Evolutionary conservation across 2,113 vertebrate species (phyloP).

Genomic region (Herpetotheres cachinnans): DNA sequence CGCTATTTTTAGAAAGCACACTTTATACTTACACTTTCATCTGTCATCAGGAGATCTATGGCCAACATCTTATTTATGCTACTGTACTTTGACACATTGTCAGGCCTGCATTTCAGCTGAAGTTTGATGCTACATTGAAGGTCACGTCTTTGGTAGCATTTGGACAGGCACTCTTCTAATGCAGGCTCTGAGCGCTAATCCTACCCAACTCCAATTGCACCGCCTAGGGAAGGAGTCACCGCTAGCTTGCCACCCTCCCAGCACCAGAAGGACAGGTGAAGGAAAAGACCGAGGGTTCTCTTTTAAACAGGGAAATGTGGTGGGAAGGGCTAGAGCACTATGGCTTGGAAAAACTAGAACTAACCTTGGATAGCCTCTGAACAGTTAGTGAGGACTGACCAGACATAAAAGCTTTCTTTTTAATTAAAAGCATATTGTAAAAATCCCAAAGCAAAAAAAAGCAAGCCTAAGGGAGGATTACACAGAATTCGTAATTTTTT

Average conservation of each 20-base stretch:
- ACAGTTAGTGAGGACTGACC: not conserved
- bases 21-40: conserved; percentile 34
- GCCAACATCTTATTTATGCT: conserved; percentile 48
- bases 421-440: not conserved
- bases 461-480: not conserved
- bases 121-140: conserved; percentile 19
- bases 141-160: not conserved
- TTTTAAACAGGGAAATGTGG: not conserved
- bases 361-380: not conserved
- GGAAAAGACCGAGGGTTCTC: not conserved
- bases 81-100: conserved; percentile 39
- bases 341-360: not conserved
- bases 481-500: not conserved
- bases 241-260: not conserved
- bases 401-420: not conserved
- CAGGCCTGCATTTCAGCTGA: not conserved
- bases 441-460: not conserved
- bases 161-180: not conserved
- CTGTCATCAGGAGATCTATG: conserved; percentile 17
- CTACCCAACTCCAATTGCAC: not conserved
- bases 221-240: not conserved
- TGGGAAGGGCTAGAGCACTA: not conserved
- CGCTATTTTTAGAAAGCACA: conserved; percentile 58
- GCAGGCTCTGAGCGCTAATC: not conserved
- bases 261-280: not conserved